phyloP scores from a whole-genome alignment of 2,113 vertebrate species.

The Prietella phreatophila region DNA sequence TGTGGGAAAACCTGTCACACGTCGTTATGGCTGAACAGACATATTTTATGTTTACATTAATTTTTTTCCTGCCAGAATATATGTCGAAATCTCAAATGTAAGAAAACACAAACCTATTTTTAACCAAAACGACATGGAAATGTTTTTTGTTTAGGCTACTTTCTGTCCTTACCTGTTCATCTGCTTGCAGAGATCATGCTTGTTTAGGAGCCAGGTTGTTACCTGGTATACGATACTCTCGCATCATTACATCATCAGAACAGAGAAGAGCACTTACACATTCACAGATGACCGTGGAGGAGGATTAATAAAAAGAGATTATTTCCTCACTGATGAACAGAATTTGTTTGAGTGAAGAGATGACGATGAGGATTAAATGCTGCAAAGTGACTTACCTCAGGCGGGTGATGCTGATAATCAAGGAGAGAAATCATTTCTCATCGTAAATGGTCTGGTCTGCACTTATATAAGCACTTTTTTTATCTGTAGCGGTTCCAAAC shows the following conservation, averaged over 20 bases:
- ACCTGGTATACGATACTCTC: not conserved
- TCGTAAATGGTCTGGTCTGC: too few relatives aligned
- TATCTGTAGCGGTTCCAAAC: too few relatives aligned
- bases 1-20: not conserved
- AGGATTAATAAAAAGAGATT: not conserved
- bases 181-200: not conserved
- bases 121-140: not conserved
- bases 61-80: not conserved
- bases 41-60: not conserved
- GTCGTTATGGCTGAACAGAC: not conserved
- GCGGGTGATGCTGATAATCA: not conserved
- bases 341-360: not conserved
- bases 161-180: not conserved
- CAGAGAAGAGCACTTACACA: too few relatives aligned
- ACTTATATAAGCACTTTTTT: too few relatives aligned
- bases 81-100: not conserved
- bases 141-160: not conserved
- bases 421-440: not conserved
- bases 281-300: too few relatives aligned
- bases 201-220: not conserved
- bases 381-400: not conserved
- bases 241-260: not conserved
- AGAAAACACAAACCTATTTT: not conserved
- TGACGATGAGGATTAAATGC: not conserved
- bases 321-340: not conserved